These are phyloP conservation scores for Orycteropus afer DNA, from an alignment of 2,113 vertebrate genomes.

Conservation along the genomic window DNA sequence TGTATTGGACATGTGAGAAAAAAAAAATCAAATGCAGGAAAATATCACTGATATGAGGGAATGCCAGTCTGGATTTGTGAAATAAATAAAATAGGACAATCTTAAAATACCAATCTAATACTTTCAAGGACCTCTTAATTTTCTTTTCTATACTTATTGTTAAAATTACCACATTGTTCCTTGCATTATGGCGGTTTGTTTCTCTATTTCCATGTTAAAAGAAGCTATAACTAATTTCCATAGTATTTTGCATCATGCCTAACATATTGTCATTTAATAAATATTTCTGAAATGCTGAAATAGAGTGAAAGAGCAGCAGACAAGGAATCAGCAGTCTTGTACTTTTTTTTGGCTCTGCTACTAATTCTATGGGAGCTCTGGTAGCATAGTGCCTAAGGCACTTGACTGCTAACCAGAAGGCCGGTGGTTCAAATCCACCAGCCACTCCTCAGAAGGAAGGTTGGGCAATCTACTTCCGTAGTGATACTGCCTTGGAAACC, in stretches of 20 bases:
- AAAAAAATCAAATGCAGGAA: not conserved
- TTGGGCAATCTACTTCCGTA: too few species aligned
- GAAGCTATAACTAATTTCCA: not conserved
- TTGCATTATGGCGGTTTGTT: not conserved
- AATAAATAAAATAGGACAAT: conserved; percentile 17
- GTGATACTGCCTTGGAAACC: too few species aligned
- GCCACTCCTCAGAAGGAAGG: too few species aligned
- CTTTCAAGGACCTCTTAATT: not conserved
- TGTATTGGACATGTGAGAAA: not conserved
- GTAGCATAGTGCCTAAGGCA: too few species aligned
- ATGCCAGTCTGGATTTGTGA: not conserved
- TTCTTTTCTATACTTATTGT: not conserved
- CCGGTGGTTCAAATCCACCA: too few species aligned
- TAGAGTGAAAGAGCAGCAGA: not conserved
- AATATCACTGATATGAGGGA: not conserved
- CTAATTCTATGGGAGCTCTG: too few species aligned
- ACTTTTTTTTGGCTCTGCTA: conserved; percentile 20
- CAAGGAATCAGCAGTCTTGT: not conserved
- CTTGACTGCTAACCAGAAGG: too few species aligned
- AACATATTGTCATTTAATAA: not conserved
- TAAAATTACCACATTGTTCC: not conserved
- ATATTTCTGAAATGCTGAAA: not conserved
- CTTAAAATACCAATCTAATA: not conserved
- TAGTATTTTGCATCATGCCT: not conserved
- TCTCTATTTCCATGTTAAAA: conserved; percentile 35